These are phyloP conservation scores for Mustela nigripes DNA, from an alignment of 2,113 vertebrate species.

Conservation along the genomic window DNA sequence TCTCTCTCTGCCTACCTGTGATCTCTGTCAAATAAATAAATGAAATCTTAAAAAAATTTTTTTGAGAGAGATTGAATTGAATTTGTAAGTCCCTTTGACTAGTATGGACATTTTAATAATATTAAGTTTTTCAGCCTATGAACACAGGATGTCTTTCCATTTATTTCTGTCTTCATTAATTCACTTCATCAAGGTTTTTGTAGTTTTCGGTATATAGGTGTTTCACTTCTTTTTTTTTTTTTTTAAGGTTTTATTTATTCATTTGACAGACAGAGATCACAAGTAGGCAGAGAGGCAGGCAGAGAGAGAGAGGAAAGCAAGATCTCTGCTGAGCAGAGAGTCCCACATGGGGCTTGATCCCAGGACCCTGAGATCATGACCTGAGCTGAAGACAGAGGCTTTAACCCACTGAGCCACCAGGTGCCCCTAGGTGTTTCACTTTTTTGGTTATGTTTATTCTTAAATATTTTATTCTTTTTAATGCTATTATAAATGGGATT, in stretches of 20 bases:
- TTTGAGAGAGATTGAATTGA: background rate
- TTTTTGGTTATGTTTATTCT: background rate
- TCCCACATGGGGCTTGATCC: fast-evolving
- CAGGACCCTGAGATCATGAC: too few species aligned
- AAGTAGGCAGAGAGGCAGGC: too few species aligned
- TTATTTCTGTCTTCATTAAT: background rate
- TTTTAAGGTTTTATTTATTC: too few species aligned
- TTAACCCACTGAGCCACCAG: too few species aligned
- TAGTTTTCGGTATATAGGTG: background rate
- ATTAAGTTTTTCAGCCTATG: background rate
- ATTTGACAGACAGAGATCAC: too few species aligned
- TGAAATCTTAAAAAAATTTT: background rate
- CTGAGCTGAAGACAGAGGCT: too few species aligned
- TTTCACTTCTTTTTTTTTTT: background rate
- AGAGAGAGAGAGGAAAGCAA: too few species aligned
- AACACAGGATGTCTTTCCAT: background rate
- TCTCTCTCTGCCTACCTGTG: too few species aligned
- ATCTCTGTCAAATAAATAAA: too few species aligned
- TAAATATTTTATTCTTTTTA: background rate
- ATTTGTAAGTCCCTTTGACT: background rate
- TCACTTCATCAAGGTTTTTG: background rate
- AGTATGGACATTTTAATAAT: background rate
- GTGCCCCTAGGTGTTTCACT: background rate
- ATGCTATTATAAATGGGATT: background rate
- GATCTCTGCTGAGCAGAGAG: too few species aligned